Evolutionary conservation across 2,113 vertebrate species (phyloP).

Genomic region (Eubucco bourcierii): DNA sequence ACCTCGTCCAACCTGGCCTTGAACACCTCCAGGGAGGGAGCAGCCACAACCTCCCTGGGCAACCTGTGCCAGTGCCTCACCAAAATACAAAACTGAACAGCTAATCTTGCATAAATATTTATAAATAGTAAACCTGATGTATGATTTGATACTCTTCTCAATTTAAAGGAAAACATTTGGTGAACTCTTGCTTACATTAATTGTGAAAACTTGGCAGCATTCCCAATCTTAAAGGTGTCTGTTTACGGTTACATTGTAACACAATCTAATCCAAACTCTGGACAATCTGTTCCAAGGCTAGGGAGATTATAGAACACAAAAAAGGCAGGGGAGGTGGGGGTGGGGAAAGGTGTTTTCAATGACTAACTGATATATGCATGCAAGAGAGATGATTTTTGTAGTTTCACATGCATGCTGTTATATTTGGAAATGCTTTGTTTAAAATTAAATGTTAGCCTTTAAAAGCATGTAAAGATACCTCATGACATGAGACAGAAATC

Average conservation of each 20-base stretch:
- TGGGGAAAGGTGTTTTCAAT: background rate
- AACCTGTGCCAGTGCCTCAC: too few relatives aligned
- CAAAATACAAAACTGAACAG: background rate
- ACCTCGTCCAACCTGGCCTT: too few relatives aligned
- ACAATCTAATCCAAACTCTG: background rate
- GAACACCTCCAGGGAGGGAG: too few relatives aligned
- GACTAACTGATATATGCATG: background rate
- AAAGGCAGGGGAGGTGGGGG: background rate
- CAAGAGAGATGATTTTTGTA: background rate
- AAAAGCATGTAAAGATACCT: background rate
- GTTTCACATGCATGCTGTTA: background rate
- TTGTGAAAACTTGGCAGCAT: conserved; percentile 33
- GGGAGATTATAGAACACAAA: conserved; percentile 11
- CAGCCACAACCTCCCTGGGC: too few relatives aligned
- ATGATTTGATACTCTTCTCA: conserved; percentile 21
- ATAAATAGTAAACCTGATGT: conserved; percentile 18
- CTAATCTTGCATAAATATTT: conserved; percentile 54
- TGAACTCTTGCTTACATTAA: conserved; percentile 1
- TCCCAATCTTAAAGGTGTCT: conserved; percentile 35
- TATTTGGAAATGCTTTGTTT: background rate
- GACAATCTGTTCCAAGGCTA: conserved; percentile 28
- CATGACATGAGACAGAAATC: background rate
- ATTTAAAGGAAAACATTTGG: conserved; percentile 12
- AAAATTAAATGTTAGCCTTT: background rate
- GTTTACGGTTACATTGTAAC: conserved; percentile 34